Base-by-base conservation (phyloP, 2,888 invertebrate species). In the Gibbula magus region DNA sequence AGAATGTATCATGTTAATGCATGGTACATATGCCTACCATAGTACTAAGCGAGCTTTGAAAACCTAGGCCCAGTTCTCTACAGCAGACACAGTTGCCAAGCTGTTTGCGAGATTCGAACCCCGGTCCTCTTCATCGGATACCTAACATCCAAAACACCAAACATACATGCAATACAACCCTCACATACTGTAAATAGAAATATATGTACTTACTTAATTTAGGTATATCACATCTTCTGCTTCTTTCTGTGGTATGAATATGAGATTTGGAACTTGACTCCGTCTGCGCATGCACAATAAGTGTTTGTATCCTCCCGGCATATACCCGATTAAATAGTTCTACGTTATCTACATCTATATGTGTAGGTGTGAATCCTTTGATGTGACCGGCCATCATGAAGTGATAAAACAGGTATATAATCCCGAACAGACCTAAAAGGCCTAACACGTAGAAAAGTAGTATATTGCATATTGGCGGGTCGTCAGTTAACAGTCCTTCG, bases 321-420 rank as follows among this genome's bases (percentile, higher is more conserved):
- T 77, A 80, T 13, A 80, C 70, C 32, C 53, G 45, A 74, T 80
- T 80, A 51, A 53, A 22, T 22, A 80, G 39, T 16, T 73, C 80
- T 52, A 80, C 77, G 52, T 80, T 73, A 35, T 54, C 77, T 2
- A 77, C 56, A 77, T 80, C 80, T n/a, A 80, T 56, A 39, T 70
- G 54, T 8, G 45, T 13, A 45, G 45, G 45, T 45, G 5, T 13
- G 45, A 45, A 45, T 45, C 45, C 45, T 45, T 45, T 45, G 45
- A 45, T 45, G 45, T 45, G 45, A 45, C 45, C 45, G 13, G 56
- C 73, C n/a, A 45, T 51, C 45, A 77, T 61, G 29, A 56, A 77
- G 56, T 77, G 56, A 61, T 54, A 77, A 25, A 80, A 77, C n/a
- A 77, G 45, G 74, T 77, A 77, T n/a, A 80, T 77, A 32, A 77